These are phyloP conservation scores for Corticium candelabrum DNA, from an alignment of 37 sponge, comb jelly and placozoan genomes.

Conservation along the genomic window DNA sequence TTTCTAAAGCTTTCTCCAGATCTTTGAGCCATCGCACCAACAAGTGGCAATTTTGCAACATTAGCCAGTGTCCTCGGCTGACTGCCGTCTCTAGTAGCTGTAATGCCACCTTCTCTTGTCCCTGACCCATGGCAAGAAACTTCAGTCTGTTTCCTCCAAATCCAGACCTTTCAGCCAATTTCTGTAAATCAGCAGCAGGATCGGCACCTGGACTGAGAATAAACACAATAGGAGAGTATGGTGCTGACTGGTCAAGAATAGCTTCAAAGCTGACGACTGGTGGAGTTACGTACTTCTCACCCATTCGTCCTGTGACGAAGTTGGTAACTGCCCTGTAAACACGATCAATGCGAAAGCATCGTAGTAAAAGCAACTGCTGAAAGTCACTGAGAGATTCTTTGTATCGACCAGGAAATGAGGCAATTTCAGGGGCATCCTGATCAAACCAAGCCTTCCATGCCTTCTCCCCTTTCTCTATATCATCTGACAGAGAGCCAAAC, in stretches of 20 bases:
- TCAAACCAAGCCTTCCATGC: conserved; percentile 96
- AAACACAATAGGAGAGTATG: conserved; percentile 92
- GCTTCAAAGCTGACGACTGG: conserved; percentile 91
- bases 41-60: conserved; percentile 98
- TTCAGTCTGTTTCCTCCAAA: conserved; percentile 97
- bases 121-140: conserved; percentile 99
- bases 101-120: conserved; percentile 95
- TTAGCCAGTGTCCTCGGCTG: conserved; percentile 93
- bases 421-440: conserved; percentile 78
- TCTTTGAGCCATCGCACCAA: conserved; percentile 91
- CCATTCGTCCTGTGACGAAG: conserved; percentile 90
- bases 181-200: conserved; percentile 93
- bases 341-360: conserved; percentile 97
- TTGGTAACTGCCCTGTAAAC: conserved; percentile 92
- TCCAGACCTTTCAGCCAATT: conserved; percentile 84
- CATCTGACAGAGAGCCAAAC: conserved; percentile 83
- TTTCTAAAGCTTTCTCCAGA: conserved; percentile 92
- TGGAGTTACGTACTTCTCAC: conserved; percentile 95
- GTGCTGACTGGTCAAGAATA: conserved; percentile 85
- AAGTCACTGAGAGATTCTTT: conserved; percentile 56
- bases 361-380: conserved; percentile 74
- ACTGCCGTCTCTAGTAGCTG: conserved; percentile 91
- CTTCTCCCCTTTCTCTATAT: conserved; percentile 70
- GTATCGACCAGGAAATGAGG: conserved; percentile 72
- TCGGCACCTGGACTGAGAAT: conserved; percentile 98